These are phyloP conservation scores for Apomyelois bistriatella DNA, from an alignment of 2,888 invertebrate species.

Conservation along the genomic window DNA sequence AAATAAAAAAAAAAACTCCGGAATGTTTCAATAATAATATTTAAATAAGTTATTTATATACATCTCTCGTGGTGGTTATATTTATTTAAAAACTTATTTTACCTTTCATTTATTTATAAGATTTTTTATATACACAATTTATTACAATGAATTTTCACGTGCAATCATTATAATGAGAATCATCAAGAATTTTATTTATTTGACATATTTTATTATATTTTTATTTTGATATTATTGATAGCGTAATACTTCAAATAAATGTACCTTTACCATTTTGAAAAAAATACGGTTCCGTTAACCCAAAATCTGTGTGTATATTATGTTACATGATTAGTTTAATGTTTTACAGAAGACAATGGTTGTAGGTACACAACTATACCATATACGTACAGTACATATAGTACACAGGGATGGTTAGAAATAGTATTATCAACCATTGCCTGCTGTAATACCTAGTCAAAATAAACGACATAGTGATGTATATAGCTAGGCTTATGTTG, in stretches of 20 bases:
- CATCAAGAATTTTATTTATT: neutral
- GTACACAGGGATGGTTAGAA: neutral
- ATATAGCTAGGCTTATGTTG: conserved; percentile 54
- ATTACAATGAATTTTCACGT: neutral
- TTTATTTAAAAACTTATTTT: conserved; percentile 10
- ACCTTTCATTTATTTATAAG: neutral
- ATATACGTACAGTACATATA: neutral
- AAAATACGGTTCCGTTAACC: neutral
- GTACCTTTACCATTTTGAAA: neutral
- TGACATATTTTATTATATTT: neutral
- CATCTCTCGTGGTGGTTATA: neutral
- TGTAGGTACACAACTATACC: conserved; percentile 2
- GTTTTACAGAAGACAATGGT: conserved; percentile 18
- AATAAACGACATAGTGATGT: conserved; percentile 55
- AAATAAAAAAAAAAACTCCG: no score
- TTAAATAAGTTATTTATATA: neutral
- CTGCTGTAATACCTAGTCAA: conserved; percentile 60
- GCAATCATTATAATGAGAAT: neutral
- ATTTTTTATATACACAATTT: conserved; percentile 12
- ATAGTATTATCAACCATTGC: conserved; percentile 34
- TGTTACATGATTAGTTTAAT: conserved; percentile 18
- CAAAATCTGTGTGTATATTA: conserved; percentile 16
- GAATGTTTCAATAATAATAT: neutral
- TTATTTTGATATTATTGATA: no score
- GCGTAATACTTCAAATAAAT: neutral